Percentiles rank a stretch among this genome's conserved stretches.
Evolutionary conservation across 2,888 invertebrate genomes (phyloP).

Genomic region (Priocnemis perturbator): DNA sequence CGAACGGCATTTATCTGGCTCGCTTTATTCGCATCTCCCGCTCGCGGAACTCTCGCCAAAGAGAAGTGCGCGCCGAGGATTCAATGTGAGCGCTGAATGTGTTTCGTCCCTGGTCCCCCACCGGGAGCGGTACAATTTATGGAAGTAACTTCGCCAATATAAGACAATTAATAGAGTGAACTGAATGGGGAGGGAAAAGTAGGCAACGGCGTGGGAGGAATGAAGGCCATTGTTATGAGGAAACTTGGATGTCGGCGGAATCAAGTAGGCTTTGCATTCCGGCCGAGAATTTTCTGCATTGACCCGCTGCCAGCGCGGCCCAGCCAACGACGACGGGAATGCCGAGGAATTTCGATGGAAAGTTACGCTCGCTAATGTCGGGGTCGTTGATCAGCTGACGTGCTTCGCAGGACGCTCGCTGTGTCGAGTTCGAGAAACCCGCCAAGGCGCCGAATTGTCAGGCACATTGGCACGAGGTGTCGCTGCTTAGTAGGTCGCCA

Average conservation of each 20-base stretch:
- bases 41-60: background rate
- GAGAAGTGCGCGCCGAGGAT: background rate
- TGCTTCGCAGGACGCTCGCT: no score
- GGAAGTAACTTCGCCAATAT: constrained; percentile 56
- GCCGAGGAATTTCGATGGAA: no score
- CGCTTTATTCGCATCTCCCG: background rate
- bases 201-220: constrained; percentile 3
- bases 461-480: no score
- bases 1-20: background rate
- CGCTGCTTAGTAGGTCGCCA: no score
- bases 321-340: background rate
- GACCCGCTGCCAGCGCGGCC: background rate
- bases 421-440: no score
- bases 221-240: constrained; percentile 38
- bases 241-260: constrained; percentile 39
- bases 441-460: no score
- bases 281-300: constrained; percentile 6
- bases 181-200: constrained; percentile 21
- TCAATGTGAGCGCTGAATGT: constrained; percentile 6
- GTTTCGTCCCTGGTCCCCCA: constrained; percentile 28
- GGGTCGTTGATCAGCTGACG: no score
- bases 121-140: constrained; percentile 3
- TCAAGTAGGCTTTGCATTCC: constrained; percentile 45
- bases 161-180: constrained; percentile 53
- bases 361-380: no score